A percentile compares a stretch with the other conserved stretches of the same genome.
Evolutionary conservation across 2,888 invertebrate genomes (phyloP).

Genomic region (Caenorhabditis zanzibari): DNA sequence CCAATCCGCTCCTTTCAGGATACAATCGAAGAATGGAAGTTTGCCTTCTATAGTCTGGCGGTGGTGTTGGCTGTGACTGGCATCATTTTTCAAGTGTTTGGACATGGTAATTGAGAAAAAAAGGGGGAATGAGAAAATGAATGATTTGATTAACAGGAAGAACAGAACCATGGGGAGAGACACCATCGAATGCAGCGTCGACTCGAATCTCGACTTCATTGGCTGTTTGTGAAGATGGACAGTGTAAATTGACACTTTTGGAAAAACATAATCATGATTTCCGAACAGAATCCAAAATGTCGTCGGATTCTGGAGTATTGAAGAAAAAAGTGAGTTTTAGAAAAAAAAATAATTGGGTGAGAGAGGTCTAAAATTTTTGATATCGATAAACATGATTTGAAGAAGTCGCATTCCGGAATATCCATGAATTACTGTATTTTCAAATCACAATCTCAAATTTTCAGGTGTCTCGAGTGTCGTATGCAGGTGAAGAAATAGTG

Average conservation of each 20-base stretch:
- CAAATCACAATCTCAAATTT: too few species aligned
- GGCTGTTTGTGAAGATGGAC: conserved; percentile 49
- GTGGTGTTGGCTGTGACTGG: conserved; percentile 76
- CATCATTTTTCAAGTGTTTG: conserved; percentile 77
- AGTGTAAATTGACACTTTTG: conserved; percentile 56
- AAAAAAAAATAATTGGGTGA: neutral
- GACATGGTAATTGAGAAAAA: conserved; percentile 71
- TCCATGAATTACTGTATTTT: neutral
- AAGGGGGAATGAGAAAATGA: neutral
- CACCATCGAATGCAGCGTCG: conserved; percentile 58
- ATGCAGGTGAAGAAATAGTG: conserved; percentile 58
- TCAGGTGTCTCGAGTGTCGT: conserved; percentile 59
- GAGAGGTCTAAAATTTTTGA: too few species aligned
- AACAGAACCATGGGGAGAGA: conserved; percentile 66
- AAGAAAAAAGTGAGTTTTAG: conserved; percentile 49
- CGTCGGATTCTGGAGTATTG: conserved; percentile 24
- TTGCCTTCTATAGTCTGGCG: conserved; percentile 78
- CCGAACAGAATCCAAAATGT: conserved; percentile 43
- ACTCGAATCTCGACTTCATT: conserved; percentile 48
- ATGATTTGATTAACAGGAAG: conserved; percentile 28
- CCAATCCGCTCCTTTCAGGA: conserved; percentile 47
- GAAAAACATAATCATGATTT: conserved; percentile 64
- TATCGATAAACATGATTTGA: neutral
- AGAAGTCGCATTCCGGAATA: too few species aligned
- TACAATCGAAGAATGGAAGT: conserved; percentile 73